These are phyloP conservation scores for Hyposoter dolosus DNA, from an alignment of 2,888 invertebrate genomes.

Conservation along the genomic window DNA sequence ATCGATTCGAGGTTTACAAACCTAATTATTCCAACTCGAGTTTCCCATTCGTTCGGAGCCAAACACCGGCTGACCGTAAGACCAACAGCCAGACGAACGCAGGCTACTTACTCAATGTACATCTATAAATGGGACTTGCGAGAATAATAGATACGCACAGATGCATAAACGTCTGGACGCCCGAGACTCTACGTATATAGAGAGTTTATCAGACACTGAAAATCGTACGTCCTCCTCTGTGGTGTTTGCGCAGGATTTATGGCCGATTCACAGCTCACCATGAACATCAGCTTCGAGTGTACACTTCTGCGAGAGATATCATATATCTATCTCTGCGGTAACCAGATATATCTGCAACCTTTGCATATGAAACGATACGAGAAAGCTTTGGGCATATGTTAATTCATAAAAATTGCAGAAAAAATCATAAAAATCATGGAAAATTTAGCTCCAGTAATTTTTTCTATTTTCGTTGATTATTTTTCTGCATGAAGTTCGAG, in stretches of 20 bases:
- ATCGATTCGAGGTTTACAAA: not conserved
- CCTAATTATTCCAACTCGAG: not conserved
- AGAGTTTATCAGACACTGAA: constrained; percentile 54
- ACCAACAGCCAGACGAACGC: constrained; percentile 15
- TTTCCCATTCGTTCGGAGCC: constrained; percentile 3
- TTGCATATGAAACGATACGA: not conserved
- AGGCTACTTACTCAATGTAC: constrained; percentile 48
- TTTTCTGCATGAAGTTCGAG: not conserved
- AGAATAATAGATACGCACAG: constrained; percentile 23
- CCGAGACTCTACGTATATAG: constrained; percentile 10
- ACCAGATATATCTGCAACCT: constrained; percentile 8
- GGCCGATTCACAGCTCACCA: constrained; percentile 51
- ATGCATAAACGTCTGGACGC: constrained; percentile 19
- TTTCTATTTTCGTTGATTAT: not conserved
- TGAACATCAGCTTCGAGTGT: constrained; percentile 36
- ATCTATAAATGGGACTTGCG: constrained; percentile 43
- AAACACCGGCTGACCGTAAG: not conserved
- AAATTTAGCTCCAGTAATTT: not conserved
- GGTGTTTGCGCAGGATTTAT: constrained; percentile 47
- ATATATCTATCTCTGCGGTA: constrained; percentile 32
- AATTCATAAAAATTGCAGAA: not conserved
- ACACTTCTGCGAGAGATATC: constrained; percentile 31
- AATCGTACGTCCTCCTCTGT: constrained; percentile 29
- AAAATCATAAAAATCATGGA: not conserved
- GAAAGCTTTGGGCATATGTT: not conserved